Conservation (phyloP, 2,888 invertebrate genomes). For the Tipula unca region DNA sequence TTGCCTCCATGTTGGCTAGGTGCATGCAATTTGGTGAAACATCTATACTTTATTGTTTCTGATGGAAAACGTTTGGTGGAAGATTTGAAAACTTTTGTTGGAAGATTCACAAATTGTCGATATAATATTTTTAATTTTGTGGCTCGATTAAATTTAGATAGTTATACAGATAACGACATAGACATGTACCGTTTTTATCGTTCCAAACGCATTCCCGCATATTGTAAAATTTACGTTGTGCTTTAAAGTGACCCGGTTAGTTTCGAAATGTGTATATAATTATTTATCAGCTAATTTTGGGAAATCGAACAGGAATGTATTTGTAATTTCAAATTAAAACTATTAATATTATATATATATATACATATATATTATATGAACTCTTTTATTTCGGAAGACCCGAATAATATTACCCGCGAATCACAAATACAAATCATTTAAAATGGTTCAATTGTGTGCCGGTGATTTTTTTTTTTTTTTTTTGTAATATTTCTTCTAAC, state of each 20-base stretch:
- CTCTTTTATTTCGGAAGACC: not conserved
- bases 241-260: not conserved
- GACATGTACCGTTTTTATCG: too few relatives aligned
- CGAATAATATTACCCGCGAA: not conserved
- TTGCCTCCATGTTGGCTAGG: too few relatives aligned
- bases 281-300: not conserved
- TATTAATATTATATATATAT: not conserved
- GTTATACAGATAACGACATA: too few relatives aligned
- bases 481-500: not conserved
- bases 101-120: too few relatives aligned
- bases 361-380: not conserved
- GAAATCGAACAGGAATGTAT: not conserved
- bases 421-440: not conserved
- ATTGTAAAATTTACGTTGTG: not conserved
- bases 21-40: too few relatives aligned
- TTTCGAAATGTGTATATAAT: not conserved
- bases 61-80: too few relatives aligned
- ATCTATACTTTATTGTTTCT: too few relatives aligned
- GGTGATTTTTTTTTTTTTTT: not conserved
- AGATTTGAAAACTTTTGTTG: too few relatives aligned
- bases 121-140: too few relatives aligned
- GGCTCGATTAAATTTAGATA: too few relatives aligned
- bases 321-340: not conserved
- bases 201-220: not conserved
- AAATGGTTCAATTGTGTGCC: not conserved